Evolutionary conservation across 2,888 invertebrate species (phyloP), one percentile per base, ranked within the genome.

Genomic region (Cancer borealis): DNA sequence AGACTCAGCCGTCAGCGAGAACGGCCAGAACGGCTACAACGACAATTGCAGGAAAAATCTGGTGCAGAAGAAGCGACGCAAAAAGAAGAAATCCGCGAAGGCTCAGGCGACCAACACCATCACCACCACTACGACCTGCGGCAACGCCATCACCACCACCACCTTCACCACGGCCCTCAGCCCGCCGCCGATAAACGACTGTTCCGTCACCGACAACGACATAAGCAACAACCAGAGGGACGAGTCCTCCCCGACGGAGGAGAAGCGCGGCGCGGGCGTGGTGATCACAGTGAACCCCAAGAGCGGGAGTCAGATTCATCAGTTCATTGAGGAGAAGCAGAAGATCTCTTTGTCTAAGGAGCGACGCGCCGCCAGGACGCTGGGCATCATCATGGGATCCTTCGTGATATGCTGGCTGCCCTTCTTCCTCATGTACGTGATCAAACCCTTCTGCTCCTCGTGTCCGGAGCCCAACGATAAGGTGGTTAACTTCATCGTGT

Each of bases 401-500:
- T 99, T 99, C 96, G 99, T 99, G 91, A 98, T 99, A 14, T 99
- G 99, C 96, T 99, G 99, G 99, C 97, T 99, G 95, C 99, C 99
- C 5, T 99, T 99, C 97, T 99, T 99, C 97, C 97, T 99, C 73
- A 98, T 99, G 98, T 99, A 99, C 96, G 98, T 99, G 90, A 98
- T 99, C 95, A 97, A 98, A 96, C 99, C 99, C 5, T 99, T 99
- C 96, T 98, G 98, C 96, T 97, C 97, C 17, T 97, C 97, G 96
- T 98, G 98, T 96, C 98, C 98, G 96, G 92, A 94, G 17, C 98
- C 98, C 60, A 98, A 98, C 4, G 97, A 97, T 95, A 98, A 98
- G 96, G 97, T 98, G 95, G 98, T 98, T 95, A 98, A 98, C 97
- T 98, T 99, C 96, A 98, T 99, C 96, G 98, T 99, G 92, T 99